Conservation (phyloP, 2,113 vertebrate species). For the Charadrius vociferus region DNA sequence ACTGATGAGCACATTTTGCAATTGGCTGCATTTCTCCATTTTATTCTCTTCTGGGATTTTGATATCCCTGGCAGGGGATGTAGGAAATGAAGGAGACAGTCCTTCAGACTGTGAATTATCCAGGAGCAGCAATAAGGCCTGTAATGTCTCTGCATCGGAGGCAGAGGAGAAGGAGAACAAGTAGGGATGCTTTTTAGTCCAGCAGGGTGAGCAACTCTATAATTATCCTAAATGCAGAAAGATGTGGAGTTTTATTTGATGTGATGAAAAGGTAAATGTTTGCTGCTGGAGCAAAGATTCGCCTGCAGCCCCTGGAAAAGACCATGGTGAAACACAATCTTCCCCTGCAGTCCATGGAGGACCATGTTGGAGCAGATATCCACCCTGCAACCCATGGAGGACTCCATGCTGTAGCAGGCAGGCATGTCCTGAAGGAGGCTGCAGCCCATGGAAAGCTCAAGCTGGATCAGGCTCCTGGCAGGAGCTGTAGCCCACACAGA, state of each 20-base stretch:
- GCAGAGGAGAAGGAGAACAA: not conserved
- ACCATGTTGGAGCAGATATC: not conserved
- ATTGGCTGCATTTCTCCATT: conserved; percentile 29
- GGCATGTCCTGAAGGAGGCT: not conserved
- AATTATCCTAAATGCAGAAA: not conserved
- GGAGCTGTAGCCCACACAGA: not conserved
- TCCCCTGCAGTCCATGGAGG: not conserved
- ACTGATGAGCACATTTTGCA: conserved; percentile 40
- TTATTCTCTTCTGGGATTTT: conserved; percentile 21
- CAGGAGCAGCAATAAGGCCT: not conserved
- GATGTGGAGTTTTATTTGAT: not conserved
- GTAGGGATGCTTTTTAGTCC: not conserved
- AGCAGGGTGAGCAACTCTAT: rapidly evolving
- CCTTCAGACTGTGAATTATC: conserved; percentile 27
- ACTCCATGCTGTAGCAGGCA: too few species aligned
- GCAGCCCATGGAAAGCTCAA: not conserved
- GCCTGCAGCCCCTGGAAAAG: rapidly evolving
- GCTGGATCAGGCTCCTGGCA: not conserved
- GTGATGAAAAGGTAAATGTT: not conserved
- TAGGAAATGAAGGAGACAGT: conserved; percentile 20
- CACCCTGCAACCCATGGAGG: not conserved
- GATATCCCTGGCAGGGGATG: not conserved
- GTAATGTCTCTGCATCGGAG: not conserved
- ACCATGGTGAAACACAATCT: not conserved
- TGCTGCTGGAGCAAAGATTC: not conserved